These are phyloP conservation scores for Antheraea pernyi DNA, from an alignment of 1,140 invertebrate genomes.

Conservation along the genomic window DNA sequence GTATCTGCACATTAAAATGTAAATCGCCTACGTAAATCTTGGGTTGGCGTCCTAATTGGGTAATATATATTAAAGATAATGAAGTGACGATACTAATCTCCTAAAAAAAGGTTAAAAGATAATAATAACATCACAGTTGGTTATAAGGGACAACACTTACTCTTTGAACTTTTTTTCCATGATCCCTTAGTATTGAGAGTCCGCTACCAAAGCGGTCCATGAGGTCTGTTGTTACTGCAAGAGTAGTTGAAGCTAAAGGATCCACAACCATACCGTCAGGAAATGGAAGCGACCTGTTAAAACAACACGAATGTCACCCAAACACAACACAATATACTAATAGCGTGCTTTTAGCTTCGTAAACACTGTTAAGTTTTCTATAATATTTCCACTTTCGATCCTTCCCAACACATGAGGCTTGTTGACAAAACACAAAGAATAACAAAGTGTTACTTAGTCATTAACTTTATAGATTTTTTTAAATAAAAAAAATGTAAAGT, in stretches of 20 bases:
- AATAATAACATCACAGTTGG: no score
- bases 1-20: no score
- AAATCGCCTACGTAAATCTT: no score
- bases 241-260: conserved; percentile 60
- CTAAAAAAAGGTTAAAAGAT: no score
- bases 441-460: not conserved
- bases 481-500: not conserved
- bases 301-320: conserved; percentile 2
- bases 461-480: not conserved
- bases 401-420: not conserved
- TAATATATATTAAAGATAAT: no score
- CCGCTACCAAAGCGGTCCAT: conserved; percentile 69
- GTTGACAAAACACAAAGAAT: not conserved
- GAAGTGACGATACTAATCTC: no score
- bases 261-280: conserved; percentile 70
- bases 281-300: conserved; percentile 59
- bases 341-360: not conserved
- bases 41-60: no score
- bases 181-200: conserved; percentile 59
- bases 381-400: not conserved
- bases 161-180: conserved; percentile 72
- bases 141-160: conserved; percentile 26
- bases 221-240: conserved; percentile 59
- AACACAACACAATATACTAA: not conserved
- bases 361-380: not conserved